These are phyloP conservation scores for Poecilia gillii DNA, from an alignment of 2,797 vertebrate genomes.

Conservation along the genomic window DNA sequence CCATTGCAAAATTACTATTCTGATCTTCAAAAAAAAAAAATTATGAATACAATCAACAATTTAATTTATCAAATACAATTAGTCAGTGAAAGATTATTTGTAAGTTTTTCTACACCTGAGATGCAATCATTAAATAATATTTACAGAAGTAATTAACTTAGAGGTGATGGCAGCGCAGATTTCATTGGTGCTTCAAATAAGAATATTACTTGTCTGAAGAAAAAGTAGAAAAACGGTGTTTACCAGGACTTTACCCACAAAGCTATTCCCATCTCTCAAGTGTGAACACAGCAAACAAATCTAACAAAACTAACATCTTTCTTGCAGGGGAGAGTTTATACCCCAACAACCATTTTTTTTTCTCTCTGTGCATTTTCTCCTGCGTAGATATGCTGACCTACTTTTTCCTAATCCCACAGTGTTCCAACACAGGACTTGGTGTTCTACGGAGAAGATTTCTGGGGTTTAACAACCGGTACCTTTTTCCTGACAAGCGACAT, in stretches of 20 bases:
- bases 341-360: background rate
- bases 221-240: background rate
- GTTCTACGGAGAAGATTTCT: slow-evolving; percentile 25
- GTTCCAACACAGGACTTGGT: slow-evolving; percentile 15
- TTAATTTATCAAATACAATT: background rate
- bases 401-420: slow-evolving; percentile 44
- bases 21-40: background rate
- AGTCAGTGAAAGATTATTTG: background rate
- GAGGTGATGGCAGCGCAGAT: background rate
- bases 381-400: slow-evolving; percentile 47
- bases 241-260: background rate
- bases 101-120: background rate
- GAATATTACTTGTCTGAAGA: background rate
- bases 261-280: background rate
- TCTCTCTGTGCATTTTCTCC: slow-evolving; percentile 1
- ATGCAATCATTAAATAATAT: background rate
- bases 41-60: background rate
- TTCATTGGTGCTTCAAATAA: background rate
- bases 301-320: background rate
- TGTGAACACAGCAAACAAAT: background rate
- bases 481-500: slow-evolving; percentile 99
- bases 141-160: background rate
- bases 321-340: background rate
- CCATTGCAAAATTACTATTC: background rate
- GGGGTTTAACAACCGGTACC: slow-evolving; percentile 74